A percentile compares a stretch with the other conserved stretches of the same genome.
phyloP scores from a whole-genome alignment of 2,113 vertebrate genomes.

The Odocoileus virginianus region DNA sequence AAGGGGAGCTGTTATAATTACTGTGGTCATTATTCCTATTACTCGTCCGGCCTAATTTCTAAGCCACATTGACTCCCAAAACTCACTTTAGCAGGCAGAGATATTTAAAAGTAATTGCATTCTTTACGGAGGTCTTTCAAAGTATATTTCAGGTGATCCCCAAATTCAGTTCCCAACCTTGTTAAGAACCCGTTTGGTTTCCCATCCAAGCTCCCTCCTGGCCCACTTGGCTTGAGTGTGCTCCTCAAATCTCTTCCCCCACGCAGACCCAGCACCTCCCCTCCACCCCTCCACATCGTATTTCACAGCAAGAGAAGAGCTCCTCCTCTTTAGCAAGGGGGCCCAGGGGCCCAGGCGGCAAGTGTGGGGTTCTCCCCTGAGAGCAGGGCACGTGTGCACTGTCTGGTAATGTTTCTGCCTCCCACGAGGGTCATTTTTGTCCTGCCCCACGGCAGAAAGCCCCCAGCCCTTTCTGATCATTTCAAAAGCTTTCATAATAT shows the following conservation, averaged over 20 bases:
- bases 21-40: too few species aligned
- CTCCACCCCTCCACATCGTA: rapidly evolving
- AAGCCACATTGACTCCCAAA: background rate
- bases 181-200: background rate
- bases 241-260: too few species aligned
- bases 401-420: too few species aligned
- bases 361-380: background rate
- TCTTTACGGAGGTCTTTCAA: background rate
- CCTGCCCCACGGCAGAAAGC: background rate
- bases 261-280: rapidly evolving
- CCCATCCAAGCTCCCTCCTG: rapidly evolving
- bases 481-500: background rate
- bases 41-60: background rate
- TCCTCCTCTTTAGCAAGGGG: background rate
- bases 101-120: background rate
- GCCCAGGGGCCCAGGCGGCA: rapidly evolving
- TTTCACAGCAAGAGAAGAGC: background rate
- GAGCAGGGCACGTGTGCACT: rapidly evolving
- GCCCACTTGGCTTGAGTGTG: rapidly evolving
- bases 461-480: background rate
- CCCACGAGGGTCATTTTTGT: background rate
- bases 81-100: background rate
- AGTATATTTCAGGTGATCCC: background rate
- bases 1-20: background rate
- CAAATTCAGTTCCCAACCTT: background rate